Percentiles rank a stretch among this genome's conserved stretches.
Conservation (phyloP, 37 sponge, comb jelly and placozoan genomes). For the Ianthella basta region DNA sequence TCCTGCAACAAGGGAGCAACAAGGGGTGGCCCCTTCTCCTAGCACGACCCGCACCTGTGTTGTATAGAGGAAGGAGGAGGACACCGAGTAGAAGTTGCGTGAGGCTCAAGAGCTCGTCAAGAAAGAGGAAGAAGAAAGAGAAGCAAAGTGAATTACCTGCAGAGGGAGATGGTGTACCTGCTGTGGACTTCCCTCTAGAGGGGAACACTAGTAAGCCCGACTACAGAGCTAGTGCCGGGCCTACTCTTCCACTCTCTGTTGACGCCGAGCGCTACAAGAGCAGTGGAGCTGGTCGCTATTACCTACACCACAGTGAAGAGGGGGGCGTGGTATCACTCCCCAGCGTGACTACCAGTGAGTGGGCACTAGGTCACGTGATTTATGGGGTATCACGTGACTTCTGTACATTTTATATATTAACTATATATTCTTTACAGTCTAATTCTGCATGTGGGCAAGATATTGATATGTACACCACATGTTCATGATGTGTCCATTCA, state of each 20-base stretch:
- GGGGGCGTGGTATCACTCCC: background rate
- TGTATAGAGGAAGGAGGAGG: constrained; percentile 30
- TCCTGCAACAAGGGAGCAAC: constrained; percentile 14
- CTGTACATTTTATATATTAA: no score
- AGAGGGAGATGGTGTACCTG: no score
- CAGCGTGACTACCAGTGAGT: constrained; percentile 15
- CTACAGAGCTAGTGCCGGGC: background rate
- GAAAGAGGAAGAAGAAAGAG: background rate
- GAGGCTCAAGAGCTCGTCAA: constrained; percentile 31
- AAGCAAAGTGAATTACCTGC: no score
- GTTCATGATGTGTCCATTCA: no score
- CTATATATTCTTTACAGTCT: no score
- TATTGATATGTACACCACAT: no score
- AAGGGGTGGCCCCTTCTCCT: background rate
- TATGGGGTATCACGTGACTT: no score
- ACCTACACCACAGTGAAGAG: background rate
- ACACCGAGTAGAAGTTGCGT: constrained; percentile 7
- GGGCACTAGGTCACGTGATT: background rate
- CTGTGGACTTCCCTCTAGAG: no score
- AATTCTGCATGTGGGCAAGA: no score
- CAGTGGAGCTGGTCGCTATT: constrained; percentile 3
- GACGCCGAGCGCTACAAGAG: background rate
- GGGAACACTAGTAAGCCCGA: no score
- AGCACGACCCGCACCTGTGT: constrained; percentile 20
- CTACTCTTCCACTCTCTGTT: background rate